phyloP scores from a whole-genome alignment of 2,888 invertebrate species.

The Epinotia ramella region DNA sequence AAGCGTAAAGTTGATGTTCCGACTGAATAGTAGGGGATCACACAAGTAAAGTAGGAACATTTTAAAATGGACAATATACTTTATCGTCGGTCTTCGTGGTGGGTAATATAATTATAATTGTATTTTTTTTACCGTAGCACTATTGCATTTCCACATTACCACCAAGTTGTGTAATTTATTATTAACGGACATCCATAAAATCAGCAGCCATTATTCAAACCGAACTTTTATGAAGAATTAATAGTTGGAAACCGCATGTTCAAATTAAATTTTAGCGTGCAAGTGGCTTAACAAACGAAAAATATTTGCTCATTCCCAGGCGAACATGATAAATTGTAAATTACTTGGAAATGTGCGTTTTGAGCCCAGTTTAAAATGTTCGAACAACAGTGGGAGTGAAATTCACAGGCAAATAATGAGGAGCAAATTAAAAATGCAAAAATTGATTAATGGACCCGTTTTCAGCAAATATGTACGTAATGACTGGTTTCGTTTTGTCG shows the following conservation, averaged over 20 bases:
- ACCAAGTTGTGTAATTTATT: constrained; percentile 17
- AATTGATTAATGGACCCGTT: constrained; percentile 83
- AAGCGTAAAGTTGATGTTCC: too few species aligned
- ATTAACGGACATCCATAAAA: constrained; percentile 38
- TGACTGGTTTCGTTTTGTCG: constrained; percentile 59
- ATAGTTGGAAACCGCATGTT: constrained; percentile 65
- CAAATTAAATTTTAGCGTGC: constrained; percentile 73
- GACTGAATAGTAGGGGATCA: too few species aligned
- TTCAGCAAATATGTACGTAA: constrained; percentile 76
- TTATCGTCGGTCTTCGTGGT: too few species aligned
- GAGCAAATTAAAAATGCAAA: constrained; percentile 83
- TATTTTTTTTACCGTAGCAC: not conserved
- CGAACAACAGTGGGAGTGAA: constrained; percentile 75
- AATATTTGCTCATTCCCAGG: constrained; percentile 82
- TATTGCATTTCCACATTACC: constrained; percentile 10
- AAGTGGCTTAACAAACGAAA: constrained; percentile 78
- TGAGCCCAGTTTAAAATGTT: constrained; percentile 73
- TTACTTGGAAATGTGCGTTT: constrained; percentile 81
- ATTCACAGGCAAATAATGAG: constrained; percentile 82
- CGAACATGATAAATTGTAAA: constrained; percentile 83
- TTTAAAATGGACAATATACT: too few species aligned
- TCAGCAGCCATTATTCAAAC: constrained; percentile 50
- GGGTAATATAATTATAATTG: too few species aligned
- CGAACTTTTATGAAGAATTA: constrained; percentile 60
- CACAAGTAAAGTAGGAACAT: too few species aligned